Conservation (phyloP, 2,797 vertebrate species). For the Rhodeus uyekii region DNA sequence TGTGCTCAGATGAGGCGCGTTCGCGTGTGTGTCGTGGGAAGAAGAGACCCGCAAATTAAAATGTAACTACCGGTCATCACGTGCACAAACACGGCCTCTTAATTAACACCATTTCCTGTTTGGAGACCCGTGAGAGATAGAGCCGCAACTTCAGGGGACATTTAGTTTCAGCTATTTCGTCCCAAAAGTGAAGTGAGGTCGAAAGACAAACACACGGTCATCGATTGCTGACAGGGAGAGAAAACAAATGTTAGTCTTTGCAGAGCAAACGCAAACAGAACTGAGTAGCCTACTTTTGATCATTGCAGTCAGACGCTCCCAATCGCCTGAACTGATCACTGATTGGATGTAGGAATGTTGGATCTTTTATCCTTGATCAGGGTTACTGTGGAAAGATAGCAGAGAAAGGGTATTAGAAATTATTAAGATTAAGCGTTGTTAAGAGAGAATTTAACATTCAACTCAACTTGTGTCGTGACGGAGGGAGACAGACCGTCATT, state of each 20-base stretch:
- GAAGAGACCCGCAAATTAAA: not conserved
- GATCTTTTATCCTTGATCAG: not conserved
- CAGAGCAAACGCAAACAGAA: not conserved
- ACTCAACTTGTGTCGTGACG: too few species aligned
- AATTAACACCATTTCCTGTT: conserved; percentile 51
- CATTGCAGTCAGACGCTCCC: not conserved
- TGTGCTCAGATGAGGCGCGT: not conserved
- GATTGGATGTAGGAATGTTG: not conserved
- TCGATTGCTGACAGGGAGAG: conserved; percentile 2
- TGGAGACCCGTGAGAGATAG: not conserved
- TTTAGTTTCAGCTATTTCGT: conserved; percentile 20
- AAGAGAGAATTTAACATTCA: not conserved
- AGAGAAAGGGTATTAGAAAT: not conserved
- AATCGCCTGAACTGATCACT: not conserved
- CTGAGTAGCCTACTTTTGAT: not conserved
- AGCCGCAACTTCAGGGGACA: conserved; percentile 3
- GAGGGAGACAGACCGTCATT: too few species aligned
- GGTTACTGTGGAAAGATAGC: not conserved
- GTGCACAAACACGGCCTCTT: conserved; percentile 41
- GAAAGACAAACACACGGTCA: not conserved
- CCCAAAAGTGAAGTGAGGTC: not conserved
- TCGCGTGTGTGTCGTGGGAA: not conserved
- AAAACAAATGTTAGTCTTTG: not conserved
- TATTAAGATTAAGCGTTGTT: not conserved
- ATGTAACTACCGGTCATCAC: not conserved